Evolutionary conservation across 2,797 vertebrate species (phyloP), one percentile per base, ranked within the genome.

Genomic region (Sebastes glaucus): DNA sequence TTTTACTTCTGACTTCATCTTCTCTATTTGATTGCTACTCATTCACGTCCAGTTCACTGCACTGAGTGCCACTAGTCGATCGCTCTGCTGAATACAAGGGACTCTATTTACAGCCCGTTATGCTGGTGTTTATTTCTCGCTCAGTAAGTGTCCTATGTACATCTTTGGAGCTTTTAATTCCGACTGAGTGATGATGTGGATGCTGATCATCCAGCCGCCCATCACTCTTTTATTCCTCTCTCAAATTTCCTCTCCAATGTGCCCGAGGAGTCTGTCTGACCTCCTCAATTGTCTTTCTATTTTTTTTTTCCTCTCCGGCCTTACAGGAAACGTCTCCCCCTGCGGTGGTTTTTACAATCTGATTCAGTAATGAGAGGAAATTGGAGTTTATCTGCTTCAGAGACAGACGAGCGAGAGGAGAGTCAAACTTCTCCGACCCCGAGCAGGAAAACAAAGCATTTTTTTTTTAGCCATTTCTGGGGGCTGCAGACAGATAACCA

Each of bases 341-440:
- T 70, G 46, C 7, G 49, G 67, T 71, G 20, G 7, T 83, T 88
- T 81, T 84, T 62, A 64, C 65, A 59, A 79, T 88, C 57, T 85
- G 71, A 86, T 77, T 84, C 71, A n/a, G 30, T 88, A 88, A 91
- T 88, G 72, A 85, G 74, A 84, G 85, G 81, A 89, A 91, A 88
- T 82, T 57, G 55, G 76, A 76, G 32, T 84, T 84, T 85, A 86
- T 90, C 77, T 87, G 38, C 73, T 82, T 86, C 75, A 71, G 49
- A 88, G 78, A 69, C 77, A 66, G 74, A 72, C 33, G 3, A 61
- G 64, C 18, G 32, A 67, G 72, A 70, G 64, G 83, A 4, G 74
- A 88, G 67, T 91, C 77, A 66, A 75, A 83, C 74, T 32, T 76
- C 4, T 60, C 8, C 10, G 53, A 84, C 74, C 74, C 62, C 1